phyloP scores from a whole-genome alignment of 2,888 invertebrate genomes.

The Phyllotreta cruciferae region DNA sequence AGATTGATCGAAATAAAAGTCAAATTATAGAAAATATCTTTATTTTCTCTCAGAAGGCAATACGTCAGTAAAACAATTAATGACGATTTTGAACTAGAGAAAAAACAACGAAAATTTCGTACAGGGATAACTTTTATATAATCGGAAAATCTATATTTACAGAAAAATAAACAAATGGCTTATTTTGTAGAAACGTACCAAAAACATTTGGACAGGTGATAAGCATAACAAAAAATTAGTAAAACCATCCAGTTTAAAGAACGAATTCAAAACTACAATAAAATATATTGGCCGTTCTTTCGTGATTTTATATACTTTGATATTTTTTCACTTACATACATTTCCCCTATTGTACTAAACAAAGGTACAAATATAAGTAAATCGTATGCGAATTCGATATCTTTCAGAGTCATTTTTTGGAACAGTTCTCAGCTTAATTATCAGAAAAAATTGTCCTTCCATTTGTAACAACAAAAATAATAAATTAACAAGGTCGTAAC shows the following conservation, averaged over 20 bases:
- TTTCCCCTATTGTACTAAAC: too few relatives aligned
- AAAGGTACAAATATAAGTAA: too few relatives aligned
- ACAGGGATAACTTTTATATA: slow-evolving; percentile 36
- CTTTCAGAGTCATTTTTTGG: too few relatives aligned
- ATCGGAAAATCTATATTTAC: slow-evolving; percentile 37
- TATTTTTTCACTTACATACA: too few relatives aligned
- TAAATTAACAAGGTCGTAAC: slow-evolving; percentile 45
- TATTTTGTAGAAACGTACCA: too few relatives aligned
- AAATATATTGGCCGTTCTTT: slow-evolving; percentile 1
- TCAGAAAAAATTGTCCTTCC: too few relatives aligned
- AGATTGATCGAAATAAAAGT: slow-evolving; percentile 9
- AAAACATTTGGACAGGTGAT: too few relatives aligned
- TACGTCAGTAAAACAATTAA: slow-evolving; percentile 53
- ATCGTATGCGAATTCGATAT: too few relatives aligned
- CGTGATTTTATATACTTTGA: slow-evolving; percentile 1
- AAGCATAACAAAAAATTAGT: slow-evolving; percentile 33
- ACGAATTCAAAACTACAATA: slow-evolving; percentile 34
- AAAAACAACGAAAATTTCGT: slow-evolving; percentile 47
- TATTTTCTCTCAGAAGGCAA: slow-evolving; percentile 56
- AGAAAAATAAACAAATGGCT: slow-evolving; percentile 33
- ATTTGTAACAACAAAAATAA: slow-evolving; percentile 13
- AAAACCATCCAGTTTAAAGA: slow-evolving; percentile 38
- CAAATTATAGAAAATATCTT: slow-evolving; percentile 56
- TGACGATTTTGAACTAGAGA: slow-evolving; percentile 47
- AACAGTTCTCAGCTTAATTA: too few relatives aligned